Base-by-base conservation (phyloP, 2,888 invertebrate genomes). In the Platerodrilus igneus region DNA sequence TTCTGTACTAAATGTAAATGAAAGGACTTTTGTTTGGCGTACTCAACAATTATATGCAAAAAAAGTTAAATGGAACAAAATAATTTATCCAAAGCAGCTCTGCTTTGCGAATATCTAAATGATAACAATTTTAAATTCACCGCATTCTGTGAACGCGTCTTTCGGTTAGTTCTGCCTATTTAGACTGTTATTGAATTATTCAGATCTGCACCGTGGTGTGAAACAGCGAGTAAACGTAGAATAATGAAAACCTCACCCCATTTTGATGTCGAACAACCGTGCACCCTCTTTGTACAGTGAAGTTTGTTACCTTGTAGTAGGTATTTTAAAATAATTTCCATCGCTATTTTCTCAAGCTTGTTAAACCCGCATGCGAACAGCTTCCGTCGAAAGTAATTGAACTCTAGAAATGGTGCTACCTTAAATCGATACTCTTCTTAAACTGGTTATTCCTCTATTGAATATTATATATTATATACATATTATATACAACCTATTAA, bases 131-230 rank as follows among this genome's bases (percentile, higher is more conserved):
- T 42, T 42, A 37, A 37, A 43, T 43, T 43, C 38, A 25, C 23
- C 34, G 34, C 38, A 38, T 37, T 52, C 43, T 48, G 46, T 46
- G 48, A 33, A 55, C 57, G 58, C 53, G 58, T 60, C 58, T 62
- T 56, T 58, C 57, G 58, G 62, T 60, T 59, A 57, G 58, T 36
- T 57, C 50, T 58, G 61, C 59, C 58, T 58, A 63, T 61, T 62
- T 61, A 60, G 57, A 55, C 56, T 59, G 57, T 63, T 60, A 62
- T 62, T 62, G 60, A 62, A 63, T 63, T 63, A 63, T 63, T 63
- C 62, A 61, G 62, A 60, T 62, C 61, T 59, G 60, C 54, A 60
- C 57, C 52, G 58, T 56, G 60, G 60, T 60, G 60, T 58, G 60
- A 62, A 62, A 62, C 59, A 61, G 60, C 57, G 56, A 58, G 55